Percentiles rank a stretch among this genome's conserved stretches.
Evolutionary conservation across 1,140 invertebrate species (phyloP).

Genomic region (Brachionus rotundiformis): DNA sequence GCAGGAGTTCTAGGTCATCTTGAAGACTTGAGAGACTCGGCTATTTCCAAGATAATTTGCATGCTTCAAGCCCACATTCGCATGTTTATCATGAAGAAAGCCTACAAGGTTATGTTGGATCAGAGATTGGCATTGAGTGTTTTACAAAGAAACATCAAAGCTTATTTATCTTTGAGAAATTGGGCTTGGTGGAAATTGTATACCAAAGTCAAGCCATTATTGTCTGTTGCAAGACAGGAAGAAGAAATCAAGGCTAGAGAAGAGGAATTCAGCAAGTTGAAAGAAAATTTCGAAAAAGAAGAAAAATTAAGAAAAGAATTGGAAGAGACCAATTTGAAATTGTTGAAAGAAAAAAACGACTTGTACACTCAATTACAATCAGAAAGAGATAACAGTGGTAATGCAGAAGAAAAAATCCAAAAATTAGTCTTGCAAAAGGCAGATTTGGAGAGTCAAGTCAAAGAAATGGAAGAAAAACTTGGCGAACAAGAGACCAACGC

Average conservation of each 20-base stretch:
- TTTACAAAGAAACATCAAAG: conserved; percentile 97
- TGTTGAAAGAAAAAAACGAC: conserved; percentile 83
- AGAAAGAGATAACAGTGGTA: conserved; percentile 73
- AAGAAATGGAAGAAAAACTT: conserved; percentile 93
- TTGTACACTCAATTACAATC: conserved; percentile 82
- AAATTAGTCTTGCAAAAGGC: conserved; percentile 92
- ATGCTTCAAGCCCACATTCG: conserved; percentile 96
- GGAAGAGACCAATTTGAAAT: conserved; percentile 84
- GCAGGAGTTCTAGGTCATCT: conserved; percentile 99
- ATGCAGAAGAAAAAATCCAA: conserved; percentile 85
- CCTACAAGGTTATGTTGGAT: conserved; percentile 95
- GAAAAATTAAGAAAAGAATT: conserved; percentile 94
- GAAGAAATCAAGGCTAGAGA: conserved; percentile 97
- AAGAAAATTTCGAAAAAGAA: conserved; percentile 88
- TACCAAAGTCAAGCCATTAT: conserved; percentile 94
- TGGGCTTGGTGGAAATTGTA: conserved; percentile 99
- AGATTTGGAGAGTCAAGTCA: conserved; percentile 90
- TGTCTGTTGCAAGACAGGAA: conserved; percentile 95
- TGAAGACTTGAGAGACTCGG: conserved; percentile 99
- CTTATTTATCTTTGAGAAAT: conserved; percentile 94
- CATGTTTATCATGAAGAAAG: conserved; percentile 78
- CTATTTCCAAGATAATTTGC: conserved; percentile 93
- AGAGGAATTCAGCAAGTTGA: conserved; percentile 89
- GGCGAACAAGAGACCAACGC: conserved; percentile 91
- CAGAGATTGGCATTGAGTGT: conserved; percentile 95